These are phyloP conservation scores for Lindbergichthys nudifrons DNA, from an alignment of 2,797 vertebrate species.

Conservation along the genomic window DNA sequence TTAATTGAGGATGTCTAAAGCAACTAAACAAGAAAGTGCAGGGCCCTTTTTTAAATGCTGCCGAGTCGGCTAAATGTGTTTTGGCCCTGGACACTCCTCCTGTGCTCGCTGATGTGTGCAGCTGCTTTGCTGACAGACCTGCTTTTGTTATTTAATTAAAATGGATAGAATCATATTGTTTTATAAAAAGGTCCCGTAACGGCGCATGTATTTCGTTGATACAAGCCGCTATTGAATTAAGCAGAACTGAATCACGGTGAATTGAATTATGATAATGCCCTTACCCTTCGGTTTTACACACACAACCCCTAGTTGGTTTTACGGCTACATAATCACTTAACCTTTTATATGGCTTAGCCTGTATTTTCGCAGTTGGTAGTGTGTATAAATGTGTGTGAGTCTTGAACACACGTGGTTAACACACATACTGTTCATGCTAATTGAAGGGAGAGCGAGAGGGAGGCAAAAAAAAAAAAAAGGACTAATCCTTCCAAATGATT, in stretches of 20 bases:
- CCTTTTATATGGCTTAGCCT: conserved; percentile 69
- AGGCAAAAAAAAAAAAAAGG: conserved; percentile 21
- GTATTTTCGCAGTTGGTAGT: conserved; percentile 61
- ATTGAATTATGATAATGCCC: conserved; percentile 74
- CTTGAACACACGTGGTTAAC: conserved; percentile 51
- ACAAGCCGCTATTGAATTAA: conserved; percentile 62
- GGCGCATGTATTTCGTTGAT: conserved; percentile 50
- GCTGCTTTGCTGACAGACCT: conserved; percentile 46
- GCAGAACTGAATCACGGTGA: conserved; percentile 49
- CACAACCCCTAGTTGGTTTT: conserved; percentile 56
- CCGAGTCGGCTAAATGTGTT: conserved; percentile 30
- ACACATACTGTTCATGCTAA: conserved; percentile 61
- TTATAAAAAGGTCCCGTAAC: conserved; percentile 39
- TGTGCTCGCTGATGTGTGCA: conserved; percentile 19
- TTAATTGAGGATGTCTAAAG: conserved; percentile 35
- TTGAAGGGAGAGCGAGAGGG: conserved; percentile 50
- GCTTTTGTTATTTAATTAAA: conserved; percentile 61
- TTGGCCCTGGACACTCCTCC: conserved; percentile 23
- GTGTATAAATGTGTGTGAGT: conserved; percentile 45
- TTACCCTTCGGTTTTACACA: conserved; percentile 57
- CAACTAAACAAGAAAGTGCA: conserved; percentile 35
- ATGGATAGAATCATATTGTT: conserved; percentile 50
- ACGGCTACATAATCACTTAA: conserved; percentile 73
- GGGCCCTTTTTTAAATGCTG: conserved; percentile 36
- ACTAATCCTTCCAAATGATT: conserved; percentile 72